Conservation (phyloP, 2,797 vertebrate species). For the Xenopus petersii region DNA sequence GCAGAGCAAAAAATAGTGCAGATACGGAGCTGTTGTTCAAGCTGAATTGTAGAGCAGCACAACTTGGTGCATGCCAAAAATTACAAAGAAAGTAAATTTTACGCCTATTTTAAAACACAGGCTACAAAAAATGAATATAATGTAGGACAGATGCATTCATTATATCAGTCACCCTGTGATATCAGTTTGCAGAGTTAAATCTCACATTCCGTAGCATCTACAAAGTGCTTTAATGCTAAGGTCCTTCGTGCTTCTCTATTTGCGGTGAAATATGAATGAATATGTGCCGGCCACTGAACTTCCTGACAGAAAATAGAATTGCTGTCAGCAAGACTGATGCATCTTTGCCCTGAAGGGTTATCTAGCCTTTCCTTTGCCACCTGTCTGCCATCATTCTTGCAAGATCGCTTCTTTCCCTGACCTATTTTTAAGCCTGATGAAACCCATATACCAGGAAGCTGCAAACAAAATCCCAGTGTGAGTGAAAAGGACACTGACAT, state of each 20-base stretch:
- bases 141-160: too few relatives aligned
- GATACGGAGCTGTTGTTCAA: too few relatives aligned
- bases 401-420: conserved; percentile 32
- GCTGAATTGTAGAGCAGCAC: too few relatives aligned
- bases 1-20: too few relatives aligned
- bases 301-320: conserved; percentile 29
- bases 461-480: conserved; percentile 20
- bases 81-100: too few relatives aligned
- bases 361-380: conserved; percentile 42
- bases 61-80: too few relatives aligned
- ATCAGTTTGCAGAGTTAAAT: background rate
- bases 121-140: too few relatives aligned
- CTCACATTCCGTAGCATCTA: background rate
- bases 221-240: background rate
- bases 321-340: conserved; percentile 39
- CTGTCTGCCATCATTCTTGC: conserved; percentile 42
- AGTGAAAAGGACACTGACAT: background rate
- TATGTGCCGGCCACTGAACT: background rate
- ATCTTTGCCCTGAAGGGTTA: conserved; percentile 35
- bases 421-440: conserved; percentile 43
- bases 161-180: background rate
- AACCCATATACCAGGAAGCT: conserved; percentile 41
- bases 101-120: too few relatives aligned
- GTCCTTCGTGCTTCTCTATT: background rate
- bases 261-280: conserved; percentile 13